Conservation (phyloP, 2,113 vertebrate species). For the Anhinga rufa region DNA sequence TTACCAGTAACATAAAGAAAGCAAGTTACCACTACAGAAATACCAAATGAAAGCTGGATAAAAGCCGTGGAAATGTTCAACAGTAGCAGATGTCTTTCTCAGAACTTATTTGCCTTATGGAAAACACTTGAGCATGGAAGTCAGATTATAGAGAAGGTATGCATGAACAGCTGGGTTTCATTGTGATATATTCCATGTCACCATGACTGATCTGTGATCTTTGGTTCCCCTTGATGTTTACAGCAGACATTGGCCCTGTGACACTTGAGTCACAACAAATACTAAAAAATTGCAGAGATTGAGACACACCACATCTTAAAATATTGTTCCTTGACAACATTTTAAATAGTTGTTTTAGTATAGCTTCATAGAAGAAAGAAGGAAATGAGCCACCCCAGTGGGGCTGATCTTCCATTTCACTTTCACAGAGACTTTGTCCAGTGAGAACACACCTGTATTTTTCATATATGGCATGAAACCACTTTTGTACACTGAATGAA, state of each 20-base stretch:
- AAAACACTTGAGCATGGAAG: background rate
- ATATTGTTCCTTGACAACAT: background rate
- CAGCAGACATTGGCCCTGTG: background rate
- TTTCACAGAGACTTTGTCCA: background rate
- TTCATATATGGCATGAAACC: background rate
- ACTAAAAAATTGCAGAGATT: background rate
- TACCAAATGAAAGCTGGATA: background rate
- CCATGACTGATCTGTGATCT: background rate
- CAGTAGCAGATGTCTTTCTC: background rate
- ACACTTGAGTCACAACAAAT: background rate
- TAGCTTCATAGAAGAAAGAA: background rate
- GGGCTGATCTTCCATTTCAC: background rate
- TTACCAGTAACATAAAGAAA: background rate
- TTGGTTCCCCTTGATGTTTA: background rate
- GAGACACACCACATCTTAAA: background rate
- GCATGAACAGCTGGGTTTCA: background rate
- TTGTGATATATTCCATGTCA: background rate
- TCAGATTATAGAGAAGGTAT: background rate
- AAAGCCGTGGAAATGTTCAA: background rate
- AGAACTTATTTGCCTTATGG: background rate
- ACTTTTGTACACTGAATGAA: background rate
- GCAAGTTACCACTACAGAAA: background rate
- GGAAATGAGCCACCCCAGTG: background rate
- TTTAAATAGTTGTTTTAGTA: background rate
- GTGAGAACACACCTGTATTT: background rate